These are phyloP conservation scores for Laodelphax striatellus DNA, from an alignment of 1,140 invertebrate species.

Conservation along the genomic window DNA sequence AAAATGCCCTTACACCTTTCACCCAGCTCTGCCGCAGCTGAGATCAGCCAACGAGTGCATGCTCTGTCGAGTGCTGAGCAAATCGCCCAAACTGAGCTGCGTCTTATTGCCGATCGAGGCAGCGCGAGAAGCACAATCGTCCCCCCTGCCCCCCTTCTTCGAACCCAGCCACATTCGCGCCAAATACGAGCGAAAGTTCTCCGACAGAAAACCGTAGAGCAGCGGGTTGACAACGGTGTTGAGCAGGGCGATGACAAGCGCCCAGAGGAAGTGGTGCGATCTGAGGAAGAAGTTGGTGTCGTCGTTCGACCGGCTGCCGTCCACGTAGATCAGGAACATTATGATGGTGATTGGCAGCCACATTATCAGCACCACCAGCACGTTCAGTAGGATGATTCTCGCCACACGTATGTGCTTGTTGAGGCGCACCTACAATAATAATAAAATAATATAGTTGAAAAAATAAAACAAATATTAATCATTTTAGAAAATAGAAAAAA, in stretches of 20 bases:
- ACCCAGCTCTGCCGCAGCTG: too few relatives aligned
- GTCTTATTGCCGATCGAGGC: not conserved
- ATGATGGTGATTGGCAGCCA: slow-evolving; percentile 45
- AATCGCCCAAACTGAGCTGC: too few relatives aligned
- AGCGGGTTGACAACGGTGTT: slow-evolving; percentile 69
- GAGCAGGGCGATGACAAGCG: slow-evolving; percentile 47
- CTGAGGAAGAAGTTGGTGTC: slow-evolving; percentile 35
- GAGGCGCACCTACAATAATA: slow-evolving; percentile 28
- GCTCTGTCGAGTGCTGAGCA: too few relatives aligned
- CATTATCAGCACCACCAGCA: slow-evolving; percentile 43
- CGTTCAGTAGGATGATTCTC: slow-evolving; percentile 41
- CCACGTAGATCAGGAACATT: slow-evolving; percentile 43
- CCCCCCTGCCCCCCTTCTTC: not conserved
- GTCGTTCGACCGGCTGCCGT: slow-evolving; percentile 37
- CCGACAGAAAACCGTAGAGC: slow-evolving; percentile 64
- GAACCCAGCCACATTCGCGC: slow-evolving; percentile 30
- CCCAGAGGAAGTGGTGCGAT: slow-evolving; percentile 41
- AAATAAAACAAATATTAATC: too few relatives aligned
- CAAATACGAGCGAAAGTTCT: slow-evolving; percentile 53
- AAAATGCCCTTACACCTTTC: too few relatives aligned
- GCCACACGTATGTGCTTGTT: slow-evolving; percentile 44
- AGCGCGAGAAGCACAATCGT: not conserved
- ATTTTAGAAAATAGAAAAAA: too few relatives aligned
- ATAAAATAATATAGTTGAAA: not conserved
- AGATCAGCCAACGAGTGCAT: too few relatives aligned